phyloP scores from a whole-genome alignment of 2,113 vertebrate species.

The Grammomys surdaster region DNA sequence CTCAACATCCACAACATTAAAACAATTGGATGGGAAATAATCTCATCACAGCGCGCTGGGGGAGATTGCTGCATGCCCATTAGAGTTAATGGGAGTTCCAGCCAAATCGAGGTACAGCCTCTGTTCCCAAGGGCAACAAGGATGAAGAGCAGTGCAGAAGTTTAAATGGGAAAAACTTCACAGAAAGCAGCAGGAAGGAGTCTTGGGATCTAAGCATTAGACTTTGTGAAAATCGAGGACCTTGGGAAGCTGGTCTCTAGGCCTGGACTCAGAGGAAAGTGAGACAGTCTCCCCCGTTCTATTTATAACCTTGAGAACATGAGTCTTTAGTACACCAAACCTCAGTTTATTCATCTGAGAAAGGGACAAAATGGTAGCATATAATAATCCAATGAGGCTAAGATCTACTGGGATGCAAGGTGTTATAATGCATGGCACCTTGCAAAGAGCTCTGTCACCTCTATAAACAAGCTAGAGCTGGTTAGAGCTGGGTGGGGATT shows the following conservation, averaged over 20 bases:
- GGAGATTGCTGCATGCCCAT: slow-evolving; percentile 52
- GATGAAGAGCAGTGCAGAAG: slow-evolving; percentile 54
- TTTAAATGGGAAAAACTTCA: slow-evolving; percentile 72
- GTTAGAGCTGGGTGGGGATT: not conserved
- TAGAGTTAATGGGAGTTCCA: slow-evolving; percentile 77
- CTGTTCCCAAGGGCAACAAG: slow-evolving; percentile 56
- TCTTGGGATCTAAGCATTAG: not conserved
- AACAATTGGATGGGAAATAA: slow-evolving; percentile 70
- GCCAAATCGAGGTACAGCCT: slow-evolving; percentile 71
- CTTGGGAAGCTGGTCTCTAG: not conserved
- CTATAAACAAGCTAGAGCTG: not conserved
- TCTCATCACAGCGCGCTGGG: slow-evolving; percentile 61
- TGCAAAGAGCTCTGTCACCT: not conserved
- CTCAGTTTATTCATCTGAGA: slow-evolving; percentile 44
- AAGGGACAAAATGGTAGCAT: not conserved
- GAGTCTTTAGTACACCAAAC: not conserved
- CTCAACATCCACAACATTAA: slow-evolving; percentile 71
- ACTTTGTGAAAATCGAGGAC: not conserved
- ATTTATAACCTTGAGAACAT: not conserved
- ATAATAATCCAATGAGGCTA: not conserved
- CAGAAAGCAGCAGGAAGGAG: slow-evolving; percentile 28
- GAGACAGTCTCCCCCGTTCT: not conserved
- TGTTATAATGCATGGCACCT: not conserved
- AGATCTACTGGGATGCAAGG: not conserved
- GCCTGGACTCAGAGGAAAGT: not conserved